These are phyloP conservation scores for Arenicola marina DNA, from an alignment of 2,888 invertebrate genomes.

Conservation along the genomic window DNA sequence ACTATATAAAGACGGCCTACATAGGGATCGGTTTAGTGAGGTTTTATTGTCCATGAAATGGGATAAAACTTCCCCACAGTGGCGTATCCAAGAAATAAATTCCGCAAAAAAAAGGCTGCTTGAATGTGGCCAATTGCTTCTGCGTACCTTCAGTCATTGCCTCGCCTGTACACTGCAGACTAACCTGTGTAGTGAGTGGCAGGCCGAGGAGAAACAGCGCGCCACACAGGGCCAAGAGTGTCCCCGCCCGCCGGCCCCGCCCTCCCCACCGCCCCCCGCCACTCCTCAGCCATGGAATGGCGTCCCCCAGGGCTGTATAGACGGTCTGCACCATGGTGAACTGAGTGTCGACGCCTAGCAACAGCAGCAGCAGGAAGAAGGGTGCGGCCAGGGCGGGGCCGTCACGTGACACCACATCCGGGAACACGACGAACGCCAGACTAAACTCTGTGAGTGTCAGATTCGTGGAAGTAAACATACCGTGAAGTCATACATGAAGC, in stretches of 20 bases:
- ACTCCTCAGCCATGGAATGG: slow-evolving; percentile 1
- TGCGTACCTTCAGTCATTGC: too few species aligned
- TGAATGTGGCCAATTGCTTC: too few species aligned
- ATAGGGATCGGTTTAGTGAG: too few species aligned
- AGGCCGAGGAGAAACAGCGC: background rate
- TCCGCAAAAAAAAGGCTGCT: too few species aligned
- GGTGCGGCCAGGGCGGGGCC: slow-evolving; percentile 22
- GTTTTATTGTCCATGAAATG: background rate
- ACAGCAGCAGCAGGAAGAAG: slow-evolving; percentile 29
- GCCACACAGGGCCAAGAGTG: background rate
- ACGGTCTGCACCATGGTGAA: slow-evolving; percentile 20
- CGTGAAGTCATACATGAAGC: too few species aligned
- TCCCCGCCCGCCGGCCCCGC: background rate
- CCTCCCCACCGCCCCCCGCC: background rate
- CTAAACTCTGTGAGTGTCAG: slow-evolving; percentile 27
- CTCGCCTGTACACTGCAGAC: background rate
- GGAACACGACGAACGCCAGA: slow-evolving; percentile 26
- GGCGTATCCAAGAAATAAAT: too few species aligned
- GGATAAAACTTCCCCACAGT: too few species aligned
- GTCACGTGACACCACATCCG: slow-evolving; percentile 21
- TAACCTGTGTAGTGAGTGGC: background rate
- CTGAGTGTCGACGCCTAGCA: slow-evolving; percentile 24
- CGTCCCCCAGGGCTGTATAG: slow-evolving; percentile 20
- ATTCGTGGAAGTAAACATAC: too few species aligned
- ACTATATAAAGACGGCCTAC: background rate